Percentiles rank a stretch among this genome's conserved stretches.
Conservation (phyloP, 2,113 vertebrate genomes). For the Dasyprocta punctata region DNA sequence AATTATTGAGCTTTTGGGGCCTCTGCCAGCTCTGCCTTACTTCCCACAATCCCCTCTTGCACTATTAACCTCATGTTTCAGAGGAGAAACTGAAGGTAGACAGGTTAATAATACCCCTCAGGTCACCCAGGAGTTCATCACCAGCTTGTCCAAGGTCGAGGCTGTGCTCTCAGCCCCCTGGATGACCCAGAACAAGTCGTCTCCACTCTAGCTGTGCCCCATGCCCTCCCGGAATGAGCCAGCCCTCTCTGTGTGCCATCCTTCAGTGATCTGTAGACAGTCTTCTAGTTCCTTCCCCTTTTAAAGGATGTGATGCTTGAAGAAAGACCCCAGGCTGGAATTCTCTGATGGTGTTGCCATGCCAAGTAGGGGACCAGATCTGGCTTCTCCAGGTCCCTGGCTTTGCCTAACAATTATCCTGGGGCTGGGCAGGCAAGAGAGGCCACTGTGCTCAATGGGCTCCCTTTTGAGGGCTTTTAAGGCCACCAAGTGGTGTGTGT, state of each 20-base stretch:
- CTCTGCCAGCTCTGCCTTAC: background rate
- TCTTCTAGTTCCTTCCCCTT: background rate
- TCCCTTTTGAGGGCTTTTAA: background rate
- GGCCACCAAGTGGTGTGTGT: fast-evolving
- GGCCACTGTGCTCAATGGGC: background rate
- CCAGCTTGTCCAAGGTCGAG: background rate
- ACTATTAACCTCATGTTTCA: too few species aligned
- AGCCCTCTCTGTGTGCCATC: too few species aligned
- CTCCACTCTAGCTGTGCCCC: background rate
- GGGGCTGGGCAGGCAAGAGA: background rate
- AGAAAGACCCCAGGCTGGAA: background rate
- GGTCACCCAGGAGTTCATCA: background rate
- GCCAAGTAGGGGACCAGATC: background rate
- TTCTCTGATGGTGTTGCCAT: background rate
- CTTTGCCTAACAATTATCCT: background rate
- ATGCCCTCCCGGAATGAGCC: background rate
- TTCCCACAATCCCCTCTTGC: fast-evolving
- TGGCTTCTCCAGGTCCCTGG: background rate
- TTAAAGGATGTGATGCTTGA: background rate
- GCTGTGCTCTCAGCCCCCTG: fast-evolving
- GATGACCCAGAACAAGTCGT: fast-evolving
- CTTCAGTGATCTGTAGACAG: background rate
- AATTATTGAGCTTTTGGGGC: background rate
- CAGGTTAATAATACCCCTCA: background rate
- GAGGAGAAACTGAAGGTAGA: background rate